Percentiles rank a stretch among this genome's conserved stretches.
These are phyloP conservation scores for Drosophila trichaetosa DNA, from an alignment of 2,888 invertebrate species.

Conservation along the genomic window DNA sequence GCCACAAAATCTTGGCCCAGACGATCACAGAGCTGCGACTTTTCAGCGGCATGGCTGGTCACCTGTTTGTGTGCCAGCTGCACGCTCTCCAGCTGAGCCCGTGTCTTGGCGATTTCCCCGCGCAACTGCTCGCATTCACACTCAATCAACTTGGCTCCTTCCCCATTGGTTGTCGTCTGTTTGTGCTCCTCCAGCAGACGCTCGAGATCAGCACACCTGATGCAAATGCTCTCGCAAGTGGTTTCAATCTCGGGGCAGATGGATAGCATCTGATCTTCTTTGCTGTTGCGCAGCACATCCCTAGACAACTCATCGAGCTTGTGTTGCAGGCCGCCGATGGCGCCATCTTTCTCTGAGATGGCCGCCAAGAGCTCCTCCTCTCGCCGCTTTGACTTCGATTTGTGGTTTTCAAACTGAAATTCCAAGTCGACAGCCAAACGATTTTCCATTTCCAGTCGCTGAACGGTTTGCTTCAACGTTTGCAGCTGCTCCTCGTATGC, in stretches of 20 bases:
- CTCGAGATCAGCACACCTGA: slow-evolving; percentile 74
- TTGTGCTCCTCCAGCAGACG: slow-evolving; percentile 63
- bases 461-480: slow-evolving; percentile 60
- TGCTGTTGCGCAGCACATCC: slow-evolving; percentile 70
- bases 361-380: slow-evolving; percentile 86
- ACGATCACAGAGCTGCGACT: slow-evolving; percentile 63
- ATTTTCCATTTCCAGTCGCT: slow-evolving; percentile 77
- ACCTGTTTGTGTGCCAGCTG: slow-evolving; percentile 60
- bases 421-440: slow-evolving; percentile 83
- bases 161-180: slow-evolving; percentile 6
- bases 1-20: slow-evolving; percentile 58
- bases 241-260: slow-evolving; percentile 55
- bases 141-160: slow-evolving; percentile 17
- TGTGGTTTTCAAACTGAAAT: slow-evolving; percentile 86
- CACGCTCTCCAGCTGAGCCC: slow-evolving; percentile 60
- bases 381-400: slow-evolving; percentile 86
- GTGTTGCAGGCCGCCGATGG: slow-evolving; percentile 66
- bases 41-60: slow-evolving; percentile 54
- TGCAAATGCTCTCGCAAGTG: slow-evolving; percentile 62
- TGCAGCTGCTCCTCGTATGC: slow-evolving; percentile 85
- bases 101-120: slow-evolving; percentile 57
- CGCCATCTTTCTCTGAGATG: slow-evolving; percentile 84
- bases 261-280: slow-evolving; percentile 71
- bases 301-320: slow-evolving; percentile 56
- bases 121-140: slow-evolving; percentile 70